Base-by-base conservation (phyloP, 2,888 invertebrate genomes). In the Dasypolia templi region DNA sequence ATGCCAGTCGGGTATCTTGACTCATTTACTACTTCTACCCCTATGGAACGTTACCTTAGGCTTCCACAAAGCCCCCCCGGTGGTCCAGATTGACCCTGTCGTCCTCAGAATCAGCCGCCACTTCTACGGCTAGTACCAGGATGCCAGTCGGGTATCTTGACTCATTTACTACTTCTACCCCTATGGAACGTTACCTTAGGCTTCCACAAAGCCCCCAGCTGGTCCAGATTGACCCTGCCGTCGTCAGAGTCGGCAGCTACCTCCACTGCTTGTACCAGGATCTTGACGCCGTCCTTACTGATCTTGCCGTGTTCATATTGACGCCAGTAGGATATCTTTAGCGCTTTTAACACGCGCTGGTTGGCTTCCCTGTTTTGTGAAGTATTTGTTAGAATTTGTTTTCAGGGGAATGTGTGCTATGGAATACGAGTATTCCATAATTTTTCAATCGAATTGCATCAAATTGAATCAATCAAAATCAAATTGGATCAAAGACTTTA, bases 261-360 rank as follows among this genome's bases (percentile, higher is more conserved):
- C 58, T 97, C 97, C 0, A 96, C 95, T 0, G 96, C 95, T 72
- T 97, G 97, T 9, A 96, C 95, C 22, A 97, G 89, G 1, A 96
- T 92, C 61, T 96, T 91, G 0, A 97, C 96, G 0, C 97, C 97
- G 7, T 97, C 96, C 74, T 97, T 96, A 63, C 97, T 96, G 76
- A 97, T 93, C 91, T 97, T 96, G 0, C 97, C 97, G 72, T 97
- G 97, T 84, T 97, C 97, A 83, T 96, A 97, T 88, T 97, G 97
- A 1, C 97, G 92, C 96, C 97, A 97, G 84, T 97, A 97, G 0
- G 97, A 97, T 84, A 97, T 97, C 92, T 97, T 97, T 89, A 97
- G 93, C 0, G 97, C 97, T 91, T 97, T 97, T 2, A 97, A 88
- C 3, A 97, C 96, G 11, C 97, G 93, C 61, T 97, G 94, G 71